Evolutionary conservation across 2,113 vertebrate genomes (phyloP).

Genomic region (Nyctereutes procyonoides): DNA sequence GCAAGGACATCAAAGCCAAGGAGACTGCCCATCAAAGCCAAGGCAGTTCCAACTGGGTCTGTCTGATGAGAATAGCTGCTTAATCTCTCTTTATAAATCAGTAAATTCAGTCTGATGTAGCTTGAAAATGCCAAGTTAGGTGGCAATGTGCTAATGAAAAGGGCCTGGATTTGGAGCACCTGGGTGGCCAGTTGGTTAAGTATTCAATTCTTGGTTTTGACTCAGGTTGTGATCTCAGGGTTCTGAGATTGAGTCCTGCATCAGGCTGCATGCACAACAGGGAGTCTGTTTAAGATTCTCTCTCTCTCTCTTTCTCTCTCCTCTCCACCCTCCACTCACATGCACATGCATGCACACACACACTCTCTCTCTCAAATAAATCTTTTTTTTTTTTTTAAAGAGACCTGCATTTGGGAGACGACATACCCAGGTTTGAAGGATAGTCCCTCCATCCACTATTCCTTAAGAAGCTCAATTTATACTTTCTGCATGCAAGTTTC

Average conservation of each 20-base stretch:
- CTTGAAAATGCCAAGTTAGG: neutral
- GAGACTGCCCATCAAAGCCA: neutral
- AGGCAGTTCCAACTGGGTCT: neutral
- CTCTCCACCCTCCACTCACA: neutral
- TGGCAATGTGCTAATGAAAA: neutral
- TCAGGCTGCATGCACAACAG: neutral
- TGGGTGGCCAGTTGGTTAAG: neutral
- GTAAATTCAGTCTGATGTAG: neutral
- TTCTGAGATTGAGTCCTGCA: neutral
- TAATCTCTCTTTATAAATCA: neutral
- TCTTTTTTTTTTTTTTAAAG: neutral
- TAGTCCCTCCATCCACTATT: neutral
- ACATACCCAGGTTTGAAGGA: neutral
- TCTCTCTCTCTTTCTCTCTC: neutral
- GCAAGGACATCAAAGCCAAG: neutral
- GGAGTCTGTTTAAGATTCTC: neutral
- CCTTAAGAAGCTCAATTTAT: neutral
- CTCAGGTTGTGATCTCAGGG: neutral
- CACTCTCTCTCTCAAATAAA: neutral
- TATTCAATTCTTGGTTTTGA: neutral
- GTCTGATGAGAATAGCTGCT: neutral
- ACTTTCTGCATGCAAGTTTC: neutral
- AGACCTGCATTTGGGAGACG: neutral
- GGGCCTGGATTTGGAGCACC: neutral
- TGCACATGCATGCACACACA: too few relatives aligned